Base-by-base conservation (phyloP, 2,113 vertebrate genomes). In the Panthera tigris region DNA sequence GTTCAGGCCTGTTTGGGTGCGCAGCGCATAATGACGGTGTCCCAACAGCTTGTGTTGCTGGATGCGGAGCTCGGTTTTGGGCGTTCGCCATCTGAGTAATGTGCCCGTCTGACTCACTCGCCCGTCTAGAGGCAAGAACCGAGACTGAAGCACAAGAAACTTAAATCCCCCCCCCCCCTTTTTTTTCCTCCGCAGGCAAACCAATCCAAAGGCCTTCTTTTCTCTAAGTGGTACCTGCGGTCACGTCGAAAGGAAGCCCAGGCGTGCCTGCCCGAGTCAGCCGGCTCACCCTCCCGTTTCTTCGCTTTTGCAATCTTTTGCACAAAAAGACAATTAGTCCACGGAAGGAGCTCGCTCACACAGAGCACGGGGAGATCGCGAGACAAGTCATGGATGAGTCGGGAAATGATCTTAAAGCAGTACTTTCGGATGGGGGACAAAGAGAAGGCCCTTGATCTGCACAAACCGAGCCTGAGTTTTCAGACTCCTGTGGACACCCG, bases 1-100 rank as follows among this genome's bases (percentile, higher is more conserved):
- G 97, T 69, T 96, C 96, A 50, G 41, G 29, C 12, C 78, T 96
- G 83, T 89, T 92, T 83, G 95, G 92, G 29, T 89, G 92, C 33
- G 33, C 16, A 4, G 55, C 45, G 4, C 16, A 1, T 93, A 78
- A 71, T 82, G 68, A 92, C 1, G 45, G 76, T 27, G 33, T 65
- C 39, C 29, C 0, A 0, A 25, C 50, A 55, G 55, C 13, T 45
- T 50, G 57, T 80, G 80, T n/a, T 65, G 68, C 27, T 87, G 96
- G 65, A 39, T 21, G 19, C 1, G 0, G 89, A 83, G 79, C 33
- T 66, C 31, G 69, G 19, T 66, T 66, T 86, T 25, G 61, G 93
- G 93, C 4, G 41, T 81, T 71, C 19, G 27, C 87, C 65, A 2
- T 55, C 31, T 89, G 81, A 78, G 76, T 57, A 79, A 74, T 15